Evolutionary conservation across 2,888 invertebrate species (phyloP).

Genomic region (Oligia latruncula): DNA sequence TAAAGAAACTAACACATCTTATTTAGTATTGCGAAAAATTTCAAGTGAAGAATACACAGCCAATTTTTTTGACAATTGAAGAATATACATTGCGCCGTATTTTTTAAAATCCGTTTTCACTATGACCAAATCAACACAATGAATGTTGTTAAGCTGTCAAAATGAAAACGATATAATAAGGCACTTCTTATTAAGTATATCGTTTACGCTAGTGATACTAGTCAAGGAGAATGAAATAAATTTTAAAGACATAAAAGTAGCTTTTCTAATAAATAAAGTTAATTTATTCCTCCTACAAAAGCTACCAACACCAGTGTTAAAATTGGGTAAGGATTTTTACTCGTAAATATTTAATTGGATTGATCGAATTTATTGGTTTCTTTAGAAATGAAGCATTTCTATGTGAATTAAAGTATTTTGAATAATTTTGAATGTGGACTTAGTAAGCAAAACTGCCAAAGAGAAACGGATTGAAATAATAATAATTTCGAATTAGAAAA

Average conservation of each 20-base stretch:
- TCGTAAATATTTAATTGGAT: slow-evolving; percentile 53
- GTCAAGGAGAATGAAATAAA: not conserved
- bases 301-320: slow-evolving; percentile 22
- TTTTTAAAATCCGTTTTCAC: not conserved
- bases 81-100: not conserved
- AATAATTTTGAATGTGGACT: not conserved
- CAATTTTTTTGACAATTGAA: too few species aligned
- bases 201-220: not conserved
- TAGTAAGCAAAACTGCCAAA: not conserved
- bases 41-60: not conserved
- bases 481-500: not conserved
- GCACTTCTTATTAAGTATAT: too few species aligned
- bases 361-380: slow-evolving; percentile 49
- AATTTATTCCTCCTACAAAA: slow-evolving; percentile 41
- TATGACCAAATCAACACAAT: not conserved
- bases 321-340: slow-evolving; percentile 25
- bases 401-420: slow-evolving; percentile 1
- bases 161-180: not conserved
- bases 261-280: slow-evolving; percentile 22
- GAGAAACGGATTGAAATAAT: not conserved
- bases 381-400: slow-evolving; percentile 27
- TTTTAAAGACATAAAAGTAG: slow-evolving; percentile 9
- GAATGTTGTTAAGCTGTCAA: not conserved
- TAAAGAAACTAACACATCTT: not conserved
- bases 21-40: not conserved